These are phyloP conservation scores for Sarcophilus harrisii DNA, from an alignment of 2,797 vertebrate species.

Conservation along the genomic window DNA sequence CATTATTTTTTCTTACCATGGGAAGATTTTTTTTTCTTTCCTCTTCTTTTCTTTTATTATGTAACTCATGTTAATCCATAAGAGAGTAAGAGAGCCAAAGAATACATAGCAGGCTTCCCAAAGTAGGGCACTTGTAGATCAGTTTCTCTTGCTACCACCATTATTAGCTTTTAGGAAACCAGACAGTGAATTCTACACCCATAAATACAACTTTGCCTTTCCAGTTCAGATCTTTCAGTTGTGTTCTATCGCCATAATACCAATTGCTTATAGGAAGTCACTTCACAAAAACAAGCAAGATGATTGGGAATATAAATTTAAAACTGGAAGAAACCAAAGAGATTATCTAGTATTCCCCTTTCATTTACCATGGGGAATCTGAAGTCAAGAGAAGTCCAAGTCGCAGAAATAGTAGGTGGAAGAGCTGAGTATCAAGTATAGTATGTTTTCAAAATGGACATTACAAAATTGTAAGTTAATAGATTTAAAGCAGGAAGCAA, in stretches of 20 bases:
- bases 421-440: background rate
- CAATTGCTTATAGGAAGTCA: background rate
- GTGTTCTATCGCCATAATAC: background rate
- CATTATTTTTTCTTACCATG: background rate
- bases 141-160: background rate
- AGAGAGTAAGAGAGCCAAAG: background rate
- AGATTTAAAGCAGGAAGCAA: background rate
- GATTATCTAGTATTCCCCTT: background rate
- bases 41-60: background rate
- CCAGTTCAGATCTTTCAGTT: background rate
- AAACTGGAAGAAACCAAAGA: background rate
- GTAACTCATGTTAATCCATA: background rate
- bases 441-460: background rate
- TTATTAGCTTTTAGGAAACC: background rate
- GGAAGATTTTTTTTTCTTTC: background rate
- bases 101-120: background rate
- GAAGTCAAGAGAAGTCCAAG: too few species aligned
- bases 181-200: background rate
- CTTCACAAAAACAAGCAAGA: background rate
- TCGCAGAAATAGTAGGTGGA: background rate
- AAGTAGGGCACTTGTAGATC: background rate
- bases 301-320: background rate
- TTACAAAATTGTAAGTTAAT: background rate
- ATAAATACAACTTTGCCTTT: background rate
- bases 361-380: background rate